Conservation (phyloP, 2,888 invertebrate species). For the Xanthorhoe designata region DNA sequence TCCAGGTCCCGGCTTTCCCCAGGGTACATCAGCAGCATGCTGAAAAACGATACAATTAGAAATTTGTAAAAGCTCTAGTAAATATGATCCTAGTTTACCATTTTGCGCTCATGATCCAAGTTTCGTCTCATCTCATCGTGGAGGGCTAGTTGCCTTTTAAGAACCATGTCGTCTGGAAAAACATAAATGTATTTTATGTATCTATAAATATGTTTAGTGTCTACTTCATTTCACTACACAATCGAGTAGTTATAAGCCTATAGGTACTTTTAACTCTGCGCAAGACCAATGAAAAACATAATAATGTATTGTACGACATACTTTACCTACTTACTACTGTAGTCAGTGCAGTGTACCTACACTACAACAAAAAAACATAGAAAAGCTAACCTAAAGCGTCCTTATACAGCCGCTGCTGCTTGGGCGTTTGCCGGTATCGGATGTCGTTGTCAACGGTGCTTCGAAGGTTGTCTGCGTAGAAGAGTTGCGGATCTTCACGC, state of each 20-base stretch:
- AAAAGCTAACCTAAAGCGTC: conserved; percentile 83
- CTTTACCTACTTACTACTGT: too few species aligned
- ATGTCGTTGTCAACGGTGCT: conserved; percentile 89
- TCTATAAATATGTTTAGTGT: too few species aligned
- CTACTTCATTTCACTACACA: too few species aligned
- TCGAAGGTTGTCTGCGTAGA: conserved; percentile 86
- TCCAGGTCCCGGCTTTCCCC: conserved; percentile 90
- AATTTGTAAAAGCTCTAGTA: background rate
- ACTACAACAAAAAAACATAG: background rate
- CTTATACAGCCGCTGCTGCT: conserved; percentile 84
- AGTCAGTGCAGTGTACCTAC: too few species aligned
- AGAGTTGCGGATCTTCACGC: conserved; percentile 88
- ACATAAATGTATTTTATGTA: background rate
- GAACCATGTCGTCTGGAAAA: conserved; percentile 84
- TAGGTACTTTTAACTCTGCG: too few species aligned
- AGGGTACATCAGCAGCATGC: conserved; percentile 82
- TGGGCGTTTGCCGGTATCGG: conserved; percentile 86
- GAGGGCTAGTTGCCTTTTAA: conserved; percentile 79
- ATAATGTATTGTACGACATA: too few species aligned
- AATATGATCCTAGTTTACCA: conserved; percentile 73
- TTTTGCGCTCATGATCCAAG: conserved; percentile 80
- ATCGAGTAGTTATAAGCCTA: too few species aligned
- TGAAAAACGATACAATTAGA: conserved; percentile 50
- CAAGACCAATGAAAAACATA: too few species aligned
- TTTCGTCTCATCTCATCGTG: conserved; percentile 77